phyloP scores from a whole-genome alignment of 2,797 vertebrate genomes.

The Sebastes cheni region DNA sequence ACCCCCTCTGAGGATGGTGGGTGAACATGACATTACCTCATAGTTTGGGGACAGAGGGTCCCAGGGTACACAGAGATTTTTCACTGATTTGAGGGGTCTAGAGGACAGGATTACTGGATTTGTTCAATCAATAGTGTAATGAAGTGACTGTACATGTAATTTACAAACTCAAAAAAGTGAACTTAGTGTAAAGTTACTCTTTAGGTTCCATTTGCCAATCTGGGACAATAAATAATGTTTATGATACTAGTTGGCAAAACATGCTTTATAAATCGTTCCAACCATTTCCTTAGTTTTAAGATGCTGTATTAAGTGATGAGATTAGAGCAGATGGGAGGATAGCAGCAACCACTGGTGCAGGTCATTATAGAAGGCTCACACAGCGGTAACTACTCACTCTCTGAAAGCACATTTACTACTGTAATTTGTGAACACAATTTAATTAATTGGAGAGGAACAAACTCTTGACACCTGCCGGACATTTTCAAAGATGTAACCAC shows the following conservation, averaged over 20 bases:
- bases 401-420: background rate
- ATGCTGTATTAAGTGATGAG: background rate
- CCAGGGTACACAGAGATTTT: too few relatives aligned
- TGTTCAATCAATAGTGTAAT: background rate
- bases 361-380: background rate
- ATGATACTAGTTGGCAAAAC: background rate
- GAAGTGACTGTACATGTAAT: background rate
- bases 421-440: background rate
- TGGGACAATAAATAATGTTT: background rate
- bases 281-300: background rate
- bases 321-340: background rate
- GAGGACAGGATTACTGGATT: background rate
- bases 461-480: background rate
- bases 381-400: background rate
- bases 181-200: background rate
- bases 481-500: constrained; percentile 26
- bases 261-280: background rate
- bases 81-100: background rate
- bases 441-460: background rate
- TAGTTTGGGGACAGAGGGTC: background rate
- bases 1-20: background rate
- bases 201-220: background rate
- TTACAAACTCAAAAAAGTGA: background rate
- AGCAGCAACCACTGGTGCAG: background rate
- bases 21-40: background rate